These are phyloP conservation scores for Epinephelus coioides DNA, from an alignment of 2,797 vertebrate genomes.

Conservation along the genomic window DNA sequence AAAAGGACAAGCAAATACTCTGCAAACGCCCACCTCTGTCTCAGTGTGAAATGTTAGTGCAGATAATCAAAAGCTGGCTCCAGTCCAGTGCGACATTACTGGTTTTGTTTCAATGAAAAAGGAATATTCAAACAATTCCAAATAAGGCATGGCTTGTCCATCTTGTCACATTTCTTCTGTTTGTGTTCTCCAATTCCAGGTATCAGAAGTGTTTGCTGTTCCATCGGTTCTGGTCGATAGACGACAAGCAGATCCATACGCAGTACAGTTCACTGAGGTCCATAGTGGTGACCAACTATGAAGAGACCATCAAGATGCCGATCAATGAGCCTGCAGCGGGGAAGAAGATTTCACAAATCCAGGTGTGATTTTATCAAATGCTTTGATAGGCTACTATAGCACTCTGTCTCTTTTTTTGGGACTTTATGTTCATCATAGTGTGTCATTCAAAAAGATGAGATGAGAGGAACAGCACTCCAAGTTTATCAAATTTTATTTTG, in stretches of 20 bases:
- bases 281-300: constrained; percentile 90
- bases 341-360: constrained; percentile 89
- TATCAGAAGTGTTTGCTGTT: constrained; percentile 90
- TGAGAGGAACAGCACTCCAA: too few relatives aligned
- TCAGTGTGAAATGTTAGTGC: background rate
- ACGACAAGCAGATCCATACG: constrained; percentile 90
- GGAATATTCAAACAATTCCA: background rate
- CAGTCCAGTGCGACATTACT: background rate
- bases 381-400: background rate
- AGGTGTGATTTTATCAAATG: constrained; percentile 75
- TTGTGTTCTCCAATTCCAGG: constrained; percentile 71
- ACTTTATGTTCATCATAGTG: too few relatives aligned
- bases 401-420: too few relatives aligned
- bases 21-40: background rate
- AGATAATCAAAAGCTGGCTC: background rate
- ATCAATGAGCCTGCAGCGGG: constrained; percentile 90
- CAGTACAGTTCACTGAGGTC: constrained; percentile 88
- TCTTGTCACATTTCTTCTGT: background rate
- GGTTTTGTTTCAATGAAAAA: background rate
- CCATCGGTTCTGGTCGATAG: constrained; percentile 92
- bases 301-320: constrained; percentile 92
- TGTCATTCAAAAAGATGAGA: too few relatives aligned
- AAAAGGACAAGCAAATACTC: constrained; percentile 69
- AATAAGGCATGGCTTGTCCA: background rate
- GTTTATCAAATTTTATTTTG: too few relatives aligned